Evolutionary conservation across 35 echinoderm and acorn worm species (phyloP), one percentile per base, ranked within the genome.

Genomic region (Heliocidaris tuberculata): DNA sequence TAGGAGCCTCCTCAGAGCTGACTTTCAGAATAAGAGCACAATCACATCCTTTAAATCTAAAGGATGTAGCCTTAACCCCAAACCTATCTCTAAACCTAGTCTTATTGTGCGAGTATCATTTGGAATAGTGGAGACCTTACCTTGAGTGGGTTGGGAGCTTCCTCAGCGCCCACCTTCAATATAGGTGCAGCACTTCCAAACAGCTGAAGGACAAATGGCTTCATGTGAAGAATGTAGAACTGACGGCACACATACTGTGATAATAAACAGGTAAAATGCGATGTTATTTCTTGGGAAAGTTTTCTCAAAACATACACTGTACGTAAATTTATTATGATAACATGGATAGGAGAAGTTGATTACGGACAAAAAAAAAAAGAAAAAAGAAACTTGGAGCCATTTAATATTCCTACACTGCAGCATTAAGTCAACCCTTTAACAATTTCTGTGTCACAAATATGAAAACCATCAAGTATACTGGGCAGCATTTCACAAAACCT

Each of bases 151-250:
- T 98, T 98, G 16, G 86, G 70, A 7, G 86, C 71, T 85, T 97
- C 96, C 9, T 95, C 94, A 61, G 48, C 19, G 48, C 96, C 95
- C 48, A 94, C 94, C 71, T 96, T 95, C 30, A 99, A 89, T 12
- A 99, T 50, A 9, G 98, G 96, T 86, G 98, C 98, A 24, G 96
- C 97, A 96, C 98, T 97, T n/a, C 98, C 98, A 95, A 99, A 99
- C 85, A 96, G 95, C 97, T 99, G 98, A 6, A 99, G 95, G 31
- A 99, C 89, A 50, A 99, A 99, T 31, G 98, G 98, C 93, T 99
- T 99, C 96, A 96, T 99, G 93, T 99, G 98, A 4, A 99, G 94
- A 17, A 97, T 89, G 92, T 99, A 99, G 50, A 99, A 97, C 93
- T 99, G 96, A 71, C 95, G 94, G 85, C 98, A 99, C 31, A 97